Conservation (phyloP, 1,140 invertebrate species). For the Polypedilum vanderplanki region DNA sequence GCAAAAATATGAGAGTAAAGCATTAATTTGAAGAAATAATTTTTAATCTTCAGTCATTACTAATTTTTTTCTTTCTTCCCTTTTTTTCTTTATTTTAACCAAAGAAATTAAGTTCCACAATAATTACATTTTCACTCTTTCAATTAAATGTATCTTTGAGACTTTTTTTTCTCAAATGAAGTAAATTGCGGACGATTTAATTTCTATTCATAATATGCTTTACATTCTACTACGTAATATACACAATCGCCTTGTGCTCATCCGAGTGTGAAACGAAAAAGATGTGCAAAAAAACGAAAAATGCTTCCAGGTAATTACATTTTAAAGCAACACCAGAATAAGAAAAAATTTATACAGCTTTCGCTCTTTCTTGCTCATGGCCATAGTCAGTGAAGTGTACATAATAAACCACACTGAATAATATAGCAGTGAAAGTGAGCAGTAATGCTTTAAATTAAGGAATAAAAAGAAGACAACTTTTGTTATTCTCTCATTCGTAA, state of each 20-base stretch:
- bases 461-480: background rate
- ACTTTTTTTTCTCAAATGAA: background rate
- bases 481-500: constrained; percentile 5
- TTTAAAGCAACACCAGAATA: constrained; percentile 1
- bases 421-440: no score
- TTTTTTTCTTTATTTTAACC: no score
- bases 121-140: background rate
- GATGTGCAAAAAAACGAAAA: constrained; percentile 3
- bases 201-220: constrained; percentile 19
- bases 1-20: background rate
- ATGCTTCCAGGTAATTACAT: constrained; percentile 29
- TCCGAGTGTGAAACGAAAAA: constrained; percentile 6
- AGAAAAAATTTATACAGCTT: no score
- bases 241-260: background rate
- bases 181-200: background rate
- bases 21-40: background rate
- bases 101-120: no score
- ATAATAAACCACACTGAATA: no score
- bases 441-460: background rate
- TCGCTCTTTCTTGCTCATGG: no score
- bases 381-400: no score
- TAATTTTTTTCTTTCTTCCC: background rate
- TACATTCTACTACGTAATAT: background rate
- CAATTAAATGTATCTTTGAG: constrained; percentile 9
- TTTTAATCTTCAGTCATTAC: background rate